Evolutionary conservation across 2,113 vertebrate genomes (phyloP), one percentile per base, ranked within the genome.

Genomic region (Psilopogon haemacephalus): DNA sequence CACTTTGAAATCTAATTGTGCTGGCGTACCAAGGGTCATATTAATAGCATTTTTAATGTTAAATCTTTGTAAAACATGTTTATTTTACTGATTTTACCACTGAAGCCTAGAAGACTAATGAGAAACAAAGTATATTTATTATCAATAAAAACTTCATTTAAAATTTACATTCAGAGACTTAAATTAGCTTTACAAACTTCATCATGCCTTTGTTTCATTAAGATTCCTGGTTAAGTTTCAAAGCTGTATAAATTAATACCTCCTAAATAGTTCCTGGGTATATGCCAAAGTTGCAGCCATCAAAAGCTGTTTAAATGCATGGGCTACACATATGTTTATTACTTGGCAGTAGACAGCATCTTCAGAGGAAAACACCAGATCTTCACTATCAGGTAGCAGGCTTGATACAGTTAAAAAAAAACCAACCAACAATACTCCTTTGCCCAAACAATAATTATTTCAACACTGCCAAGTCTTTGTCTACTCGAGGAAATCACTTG

Each of bases 1-100:
- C 98, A 97, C 98, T 98, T 98, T 97, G 98, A 97, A 98, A 99
- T 99, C 98, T 99, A 98, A 99, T 99, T 99, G 98, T 98, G 97
- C 91, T 96, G 95, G 95, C 82, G 97, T 97, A 97, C 97, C 98
- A 98, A 96, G 98, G 99, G 98, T 99, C 98, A 98, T 98, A 99
- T 99, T 99, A 99, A 98, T 98, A 97, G 97, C 98, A 98, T 97
- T 98, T 97, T 98, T 98, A 98, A 98, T 98, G 98, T 97, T 98
- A 97, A 97, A 97, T 97, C 96, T 97, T 98, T 94, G 96, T 97
- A 97, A 98, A 98, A 97, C 97, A 97, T 97, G 95, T 97, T 98
- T 97, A 96, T 97, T 97, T 96, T 97, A 95, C 97, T 97, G 94
- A 96, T 97, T 94, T 88, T 94, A 97, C 84, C 85, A 86, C 89